Conservation (phyloP, 2,797 vertebrate genomes). For the Heliangelus exortis region DNA sequence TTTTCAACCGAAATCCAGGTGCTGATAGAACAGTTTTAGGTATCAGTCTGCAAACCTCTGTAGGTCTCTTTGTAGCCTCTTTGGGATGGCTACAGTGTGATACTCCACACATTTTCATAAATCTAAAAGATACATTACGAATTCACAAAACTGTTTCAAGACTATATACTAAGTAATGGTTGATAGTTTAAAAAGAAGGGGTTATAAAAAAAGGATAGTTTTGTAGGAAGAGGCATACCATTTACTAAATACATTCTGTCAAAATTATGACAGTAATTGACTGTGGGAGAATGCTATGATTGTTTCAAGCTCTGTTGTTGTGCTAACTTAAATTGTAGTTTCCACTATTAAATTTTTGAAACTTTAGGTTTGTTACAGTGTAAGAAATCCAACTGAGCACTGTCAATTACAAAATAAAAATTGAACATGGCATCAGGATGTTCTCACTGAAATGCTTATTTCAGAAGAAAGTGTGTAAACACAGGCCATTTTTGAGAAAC, state of each 20-base stretch:
- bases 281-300: neutral
- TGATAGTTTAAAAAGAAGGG: neutral
- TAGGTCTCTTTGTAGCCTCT: neutral
- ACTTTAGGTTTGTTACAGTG: neutral
- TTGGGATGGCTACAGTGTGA: neutral
- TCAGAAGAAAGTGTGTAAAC: neutral
- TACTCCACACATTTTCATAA: neutral
- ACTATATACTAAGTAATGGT: neutral
- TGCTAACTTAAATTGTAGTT: too few species aligned
- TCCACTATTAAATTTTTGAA: neutral
- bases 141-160: neutral
- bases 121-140: neutral
- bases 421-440: neutral
- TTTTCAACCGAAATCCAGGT: neutral
- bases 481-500: neutral
- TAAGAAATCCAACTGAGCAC: neutral
- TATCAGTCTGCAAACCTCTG: neutral
- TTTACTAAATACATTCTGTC: neutral
- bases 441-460: neutral
- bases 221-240: neutral
- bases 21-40: neutral
- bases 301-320: too few species aligned
- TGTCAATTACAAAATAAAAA: neutral
- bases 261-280: neutral
- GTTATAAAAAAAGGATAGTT: neutral